Percentiles rank a stretch among this genome's conserved stretches.
These are phyloP conservation scores for Ranitomeya variabilis DNA, from an alignment of 2,113 vertebrate species.

Conservation along the genomic window DNA sequence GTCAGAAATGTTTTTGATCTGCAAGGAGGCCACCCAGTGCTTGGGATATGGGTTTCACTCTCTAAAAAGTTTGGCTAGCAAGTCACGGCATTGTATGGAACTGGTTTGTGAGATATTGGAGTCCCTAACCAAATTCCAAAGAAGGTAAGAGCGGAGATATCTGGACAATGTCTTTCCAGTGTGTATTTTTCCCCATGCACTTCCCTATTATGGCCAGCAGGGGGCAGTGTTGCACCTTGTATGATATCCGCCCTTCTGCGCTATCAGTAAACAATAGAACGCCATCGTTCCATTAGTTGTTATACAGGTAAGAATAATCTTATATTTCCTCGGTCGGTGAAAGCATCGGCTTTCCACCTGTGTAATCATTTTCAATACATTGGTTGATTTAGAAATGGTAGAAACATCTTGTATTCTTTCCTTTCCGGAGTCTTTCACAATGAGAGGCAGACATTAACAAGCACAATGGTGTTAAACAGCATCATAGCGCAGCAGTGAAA, in stretches of 20 bases:
- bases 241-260: not conserved
- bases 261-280: not conserved
- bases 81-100: too few species aligned
- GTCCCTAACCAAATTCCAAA: too few species aligned
- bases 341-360: slow-evolving; percentile 34
- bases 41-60: too few species aligned
- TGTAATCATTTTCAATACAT: slow-evolving; percentile 44
- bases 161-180: too few species aligned
- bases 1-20: too few species aligned
- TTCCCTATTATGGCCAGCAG: not conserved
- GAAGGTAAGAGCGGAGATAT: too few species aligned
- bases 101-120: too few species aligned
- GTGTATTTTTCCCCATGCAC: too few species aligned
- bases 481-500: slow-evolving; percentile 4
- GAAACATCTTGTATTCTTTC: not conserved
- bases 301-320: slow-evolving; percentile 32
- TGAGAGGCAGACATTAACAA: slow-evolving; percentile 12
- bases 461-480: slow-evolving; percentile 34
- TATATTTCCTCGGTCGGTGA: slow-evolving; percentile 34
- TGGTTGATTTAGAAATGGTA: slow-evolving; percentile 25
- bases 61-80: too few species aligned
- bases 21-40: too few species aligned
- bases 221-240: not conserved
- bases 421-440: not conserved
- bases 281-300: not conserved